Conservation (phyloP, 2,888 invertebrate genomes). For the Cosmorhoe ocellata region DNA sequence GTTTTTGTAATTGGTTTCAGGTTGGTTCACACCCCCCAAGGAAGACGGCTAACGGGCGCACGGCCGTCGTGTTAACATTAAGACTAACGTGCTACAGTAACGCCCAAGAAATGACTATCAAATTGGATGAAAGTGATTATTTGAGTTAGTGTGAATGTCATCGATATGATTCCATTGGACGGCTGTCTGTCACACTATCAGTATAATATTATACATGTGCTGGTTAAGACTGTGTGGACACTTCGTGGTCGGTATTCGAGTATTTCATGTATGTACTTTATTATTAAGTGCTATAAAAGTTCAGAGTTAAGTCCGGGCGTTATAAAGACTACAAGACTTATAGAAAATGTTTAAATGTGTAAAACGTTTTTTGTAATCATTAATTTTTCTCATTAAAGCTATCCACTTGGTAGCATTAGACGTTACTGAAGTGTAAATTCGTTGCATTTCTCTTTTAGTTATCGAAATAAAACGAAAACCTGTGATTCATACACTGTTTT, state of each 20-base stretch:
- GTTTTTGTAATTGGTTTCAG: constrained; percentile 73
- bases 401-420: constrained; percentile 76
- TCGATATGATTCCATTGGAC: constrained; percentile 54
- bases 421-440: constrained; percentile 77
- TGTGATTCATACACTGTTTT: constrained; percentile 75
- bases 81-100: constrained; percentile 69
- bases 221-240: constrained; percentile 56
- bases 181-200: constrained; percentile 44
- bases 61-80: constrained; percentile 50
- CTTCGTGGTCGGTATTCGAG: constrained; percentile 50
- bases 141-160: constrained; percentile 51
- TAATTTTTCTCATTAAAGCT: constrained; percentile 72
- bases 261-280: constrained; percentile 65
- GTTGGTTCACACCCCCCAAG: constrained; percentile 95
- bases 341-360: constrained; percentile 79
- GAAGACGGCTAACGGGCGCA: constrained; percentile 90
- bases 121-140: constrained; percentile 57
- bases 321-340: constrained; percentile 80
- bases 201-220: constrained; percentile 45
- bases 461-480: constrained; percentile 76
- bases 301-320: constrained; percentile 65
- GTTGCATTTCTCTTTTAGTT: constrained; percentile 81
- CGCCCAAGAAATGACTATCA: constrained; percentile 56
- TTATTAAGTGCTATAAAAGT: constrained; percentile 74
- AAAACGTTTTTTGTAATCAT: constrained; percentile 79